Base-by-base conservation (phyloP, 2,113 vertebrate species). In the Scalopus aquaticus region DNA sequence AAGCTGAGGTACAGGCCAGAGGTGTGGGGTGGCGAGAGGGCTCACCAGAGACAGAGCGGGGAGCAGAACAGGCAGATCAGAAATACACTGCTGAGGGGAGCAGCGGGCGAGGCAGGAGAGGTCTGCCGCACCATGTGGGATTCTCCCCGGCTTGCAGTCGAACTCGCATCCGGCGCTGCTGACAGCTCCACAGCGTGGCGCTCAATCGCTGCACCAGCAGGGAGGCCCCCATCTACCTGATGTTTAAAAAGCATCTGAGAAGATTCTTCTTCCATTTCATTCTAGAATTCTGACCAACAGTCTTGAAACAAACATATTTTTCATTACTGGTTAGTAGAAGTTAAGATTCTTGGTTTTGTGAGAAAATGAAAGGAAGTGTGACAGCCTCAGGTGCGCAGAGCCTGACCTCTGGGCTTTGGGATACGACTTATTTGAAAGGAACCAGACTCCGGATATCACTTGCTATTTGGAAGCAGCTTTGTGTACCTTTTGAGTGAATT, bases 401-500 rank as follows among this genome's bases (percentile, higher is more conserved):
- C 82, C 80, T 73, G 3, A 69, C 94, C 0, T 80, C n/a, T 92
- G 64, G 0, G 10, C 88, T 96, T n/a, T 91, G 80, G 56, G 60
- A 84, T 44, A 16, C 84, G 83, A 82, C 81, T 69, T 90, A 44
- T 13, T 22, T 88, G 85, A 85, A 87, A 73, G 85, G 72, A 70
- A 96, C 72, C 28, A 51, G 20, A 51, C 81, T 96, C 93, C 76
- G 88, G 51, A 80, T 89, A 95, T 51, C 19, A 84, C 86, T 95
- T 96, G 94, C 84, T 96, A 39, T 95, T 97, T 44, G 51, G 70
- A 65, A 79, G 76, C 42, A 92, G 65, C 37, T 51, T 73, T 93
- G 20, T 67, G 93, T 97, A 37, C 96, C 76, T 95, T 49, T 93
- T 97, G 93, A 98, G 94, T 93, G 85, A 97, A 95, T 84, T 90